Evolutionary conservation across 2,888 invertebrate species (phyloP), one percentile per base, ranked within the genome.

Genomic region (Zhengitettix transpicula): DNA sequence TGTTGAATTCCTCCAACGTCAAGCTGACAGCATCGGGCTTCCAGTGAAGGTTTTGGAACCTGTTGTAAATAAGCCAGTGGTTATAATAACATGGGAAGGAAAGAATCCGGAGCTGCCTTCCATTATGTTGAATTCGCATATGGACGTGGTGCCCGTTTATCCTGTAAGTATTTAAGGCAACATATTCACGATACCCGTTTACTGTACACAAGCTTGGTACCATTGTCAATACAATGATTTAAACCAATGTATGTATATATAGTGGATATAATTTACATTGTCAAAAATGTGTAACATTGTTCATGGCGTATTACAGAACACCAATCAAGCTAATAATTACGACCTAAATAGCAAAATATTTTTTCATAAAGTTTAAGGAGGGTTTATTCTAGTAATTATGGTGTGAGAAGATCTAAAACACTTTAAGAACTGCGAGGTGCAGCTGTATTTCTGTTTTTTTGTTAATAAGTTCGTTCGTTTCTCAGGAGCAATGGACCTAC

Each of bases 401-500:
- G n/a, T n/a, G n/a, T n/a, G n/a, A n/a, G n/a, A n/a, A n/a, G n/a
- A n/a, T n/a, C n/a, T n/a, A n/a, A n/a, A n/a, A n/a, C n/a, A n/a
- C n/a, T n/a, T n/a, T n/a, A 10, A 15, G 44, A 16, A 42, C 17
- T 57, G 11, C 16, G 53, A 40, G 17, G 0, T 57, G 11, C 42
- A 15, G 10, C 17, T 17, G 12, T n/a, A 16, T 40, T 47, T 52
- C 44, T 42, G 57, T 58, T 55, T 60, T 61, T 42, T n/a, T n/a
- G n/a, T n/a, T n/a, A n/a, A n/a, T n/a, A n/a, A n/a, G n/a, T n/a
- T n/a, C n/a, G n/a, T 28, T 28, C 7, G 28, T 28, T 53, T 73
- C 75, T 42, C 68, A 89, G 89, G 88, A 94, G 51, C 84, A 87
- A 68, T 96, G 96, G 96, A 88, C 81, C 0, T 80, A 90, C 70